Evolutionary conservation across 2,888 invertebrate genomes (phyloP), one percentile per base, ranked within the genome.

Genomic region (Phrixothrix hirtus): DNA sequence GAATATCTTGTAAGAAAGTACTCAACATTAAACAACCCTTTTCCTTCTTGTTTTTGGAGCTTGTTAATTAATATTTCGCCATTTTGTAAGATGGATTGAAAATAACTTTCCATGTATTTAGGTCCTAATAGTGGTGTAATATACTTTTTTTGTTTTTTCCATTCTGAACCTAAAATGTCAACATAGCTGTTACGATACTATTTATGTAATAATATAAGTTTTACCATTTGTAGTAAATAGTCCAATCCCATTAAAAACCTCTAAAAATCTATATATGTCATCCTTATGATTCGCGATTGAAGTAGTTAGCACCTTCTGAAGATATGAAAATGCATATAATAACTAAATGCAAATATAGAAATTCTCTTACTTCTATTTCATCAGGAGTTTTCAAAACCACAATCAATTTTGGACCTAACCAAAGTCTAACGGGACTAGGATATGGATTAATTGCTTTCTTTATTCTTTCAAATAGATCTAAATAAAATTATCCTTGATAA

Each of bases 321-420:
- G 26, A 12, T 13, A 27, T 11, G 3, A 12, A 2, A 12, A 12
- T 11, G 13, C 11, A 12, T 32, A 6, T 6, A 30, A 2, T n/a
- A 11, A 7, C 13, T 3, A 11, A 5, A 32, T 12, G 7, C 13
- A 4, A 12, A 7, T 13, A 32, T 34, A 7, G n/a, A n/a, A n/a
- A n/a, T n/a, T n/a, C n/a, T n/a, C 7, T 37, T 39, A 51, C 51
- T 25, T 45, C 41, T 17, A 53, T 41, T 5, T 47, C 35, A 7
- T 13, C 10, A 1, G 41, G 17, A 9, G 29, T 34, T 12, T 41
- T 42, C 10, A 53, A 25, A 10, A 42, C 5, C 13, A 53, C 26
- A 2, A 35, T 14, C 26, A 53, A 26, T 42, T 53, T 53, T n/a
- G 52, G 42, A 7, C 52, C 52, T 5, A 53, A 32, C 52, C 52